Conservation (phyloP, 2,888 invertebrate species). For the Aspidiotus rigidus region DNA sequence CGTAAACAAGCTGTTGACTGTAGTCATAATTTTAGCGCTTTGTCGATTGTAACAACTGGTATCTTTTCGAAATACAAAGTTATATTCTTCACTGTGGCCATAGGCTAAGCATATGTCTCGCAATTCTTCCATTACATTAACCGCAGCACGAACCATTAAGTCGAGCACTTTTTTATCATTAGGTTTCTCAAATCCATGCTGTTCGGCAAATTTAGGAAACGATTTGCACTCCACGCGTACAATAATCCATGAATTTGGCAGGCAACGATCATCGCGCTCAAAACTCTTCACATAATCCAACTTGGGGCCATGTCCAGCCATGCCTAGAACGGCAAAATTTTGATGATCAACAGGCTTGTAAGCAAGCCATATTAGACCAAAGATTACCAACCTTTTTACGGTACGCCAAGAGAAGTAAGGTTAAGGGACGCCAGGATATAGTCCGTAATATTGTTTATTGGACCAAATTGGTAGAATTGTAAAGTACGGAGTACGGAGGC, state of each 20-base stretch:
- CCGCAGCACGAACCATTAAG: slow-evolving; percentile 82
- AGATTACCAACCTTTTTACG: no score
- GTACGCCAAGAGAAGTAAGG: no score
- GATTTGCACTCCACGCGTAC: slow-evolving; percentile 82
- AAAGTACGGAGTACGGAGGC: no score
- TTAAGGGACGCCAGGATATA: no score
- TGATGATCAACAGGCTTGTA: no score
- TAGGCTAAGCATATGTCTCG: slow-evolving; percentile 74
- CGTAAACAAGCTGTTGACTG: slow-evolving; percentile 79
- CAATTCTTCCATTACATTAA: slow-evolving; percentile 70
- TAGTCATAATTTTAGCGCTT: slow-evolving; percentile 71
- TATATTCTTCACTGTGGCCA: slow-evolving; percentile 96
- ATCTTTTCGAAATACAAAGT: slow-evolving; percentile 77
- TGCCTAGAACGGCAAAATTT: neutral
- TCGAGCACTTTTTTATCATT: slow-evolving; percentile 71
- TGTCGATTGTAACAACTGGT: slow-evolving; percentile 69
- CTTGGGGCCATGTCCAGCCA: slow-evolving; percentile 39
- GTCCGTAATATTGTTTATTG: no score
- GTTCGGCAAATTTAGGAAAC: slow-evolving; percentile 79
- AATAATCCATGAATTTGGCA: slow-evolving; percentile 83
- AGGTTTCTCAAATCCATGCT: slow-evolving; percentile 73
- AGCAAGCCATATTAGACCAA: no score
- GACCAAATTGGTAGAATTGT: no score
- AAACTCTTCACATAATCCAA: slow-evolving; percentile 66
- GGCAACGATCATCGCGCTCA: slow-evolving; percentile 66